Base-by-base conservation (phyloP, 1,140 invertebrate genomes). In the Dendrolimus punctatus region DNA sequence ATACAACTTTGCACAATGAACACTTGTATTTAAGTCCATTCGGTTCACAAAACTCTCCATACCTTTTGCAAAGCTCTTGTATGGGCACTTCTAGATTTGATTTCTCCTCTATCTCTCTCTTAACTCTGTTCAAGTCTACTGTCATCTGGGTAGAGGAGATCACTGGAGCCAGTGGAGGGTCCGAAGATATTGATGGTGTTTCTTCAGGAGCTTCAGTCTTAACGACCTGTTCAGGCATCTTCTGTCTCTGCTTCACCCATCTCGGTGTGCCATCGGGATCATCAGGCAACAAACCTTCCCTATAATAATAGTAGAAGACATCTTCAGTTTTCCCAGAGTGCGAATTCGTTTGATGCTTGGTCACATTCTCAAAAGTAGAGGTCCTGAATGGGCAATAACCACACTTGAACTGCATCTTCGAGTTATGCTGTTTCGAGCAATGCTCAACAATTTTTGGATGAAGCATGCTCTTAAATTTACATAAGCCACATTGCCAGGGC, bases 401-500 rank as follows among this genome's bases (percentile, higher is more conserved):
- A 68, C 93, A 94, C 62, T 92, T 92, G 58, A 88, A 94, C 59
- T 93, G 92, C 61, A 87, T 85, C 40, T 90, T 90, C 2, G 92
- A 89, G 23, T 90, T 87, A 60, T 94, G 93, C 5, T 69, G 61
- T 23, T 78, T 83, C 0, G 76, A 62, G 4, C 89, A 89, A 60
- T 94, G 93, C 0, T 82, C 71, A 0, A 87, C 68, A 49, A 93
- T 90, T 44, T 91, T 90, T 0, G 83, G 81, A 41, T 91, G 90
- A 0, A 90, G 90, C 23, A 88, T 75, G 53, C 89, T 90, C 43
- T 89, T 89, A 51, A 89, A 90, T 37, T 90, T 88, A 55, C 92
- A 94, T 8, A 93, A 64, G 46, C 91, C 90, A 69, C 93, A 94
- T 44, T 91, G 89, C 93, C 93, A 95, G 2, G 90, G 87, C 59